Percentiles rank a stretch among this genome's conserved stretches.
phyloP scores from a whole-genome alignment of 1,140 invertebrate genomes.

The Drosophila repletoides region DNA sequence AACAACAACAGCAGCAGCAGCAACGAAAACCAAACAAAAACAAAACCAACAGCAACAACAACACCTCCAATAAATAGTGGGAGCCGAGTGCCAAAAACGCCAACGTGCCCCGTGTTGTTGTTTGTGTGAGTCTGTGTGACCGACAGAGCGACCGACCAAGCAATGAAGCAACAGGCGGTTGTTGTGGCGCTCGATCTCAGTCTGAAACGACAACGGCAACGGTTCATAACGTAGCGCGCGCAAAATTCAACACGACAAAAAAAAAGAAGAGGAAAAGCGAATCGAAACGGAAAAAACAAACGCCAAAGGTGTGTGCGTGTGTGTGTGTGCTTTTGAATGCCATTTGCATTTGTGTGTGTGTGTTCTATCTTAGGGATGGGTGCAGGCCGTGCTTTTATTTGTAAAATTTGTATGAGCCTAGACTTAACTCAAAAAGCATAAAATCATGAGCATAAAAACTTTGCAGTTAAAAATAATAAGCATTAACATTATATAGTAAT shows the following conservation, averaged over 20 bases:
- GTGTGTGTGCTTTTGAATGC: constrained; percentile 31
- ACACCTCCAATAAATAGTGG: constrained; percentile 24
- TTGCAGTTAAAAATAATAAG: too few relatives aligned
- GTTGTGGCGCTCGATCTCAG: constrained; percentile 47
- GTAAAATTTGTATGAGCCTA: too few relatives aligned
- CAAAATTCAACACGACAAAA: constrained; percentile 38
- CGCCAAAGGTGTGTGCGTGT: constrained; percentile 36
- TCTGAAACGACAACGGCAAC: constrained; percentile 54
- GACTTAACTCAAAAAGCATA: too few relatives aligned
- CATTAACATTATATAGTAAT: too few relatives aligned
- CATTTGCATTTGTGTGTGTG: constrained; percentile 8
- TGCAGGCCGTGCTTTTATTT: constrained; percentile 26
- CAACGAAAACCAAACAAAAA: too few relatives aligned
- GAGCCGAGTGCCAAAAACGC: constrained; percentile 42
- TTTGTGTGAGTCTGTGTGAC: constrained; percentile 20
- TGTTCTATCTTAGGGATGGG: too few relatives aligned
- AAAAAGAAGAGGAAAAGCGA: too few relatives aligned
- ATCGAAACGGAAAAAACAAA: constrained; percentile 41
- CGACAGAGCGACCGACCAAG: constrained; percentile 8
- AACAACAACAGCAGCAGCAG: neutral
- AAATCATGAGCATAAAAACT: too few relatives aligned
- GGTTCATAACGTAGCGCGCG: constrained; percentile 62
- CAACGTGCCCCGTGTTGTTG: constrained; percentile 16
- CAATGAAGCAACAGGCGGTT: constrained; percentile 67
- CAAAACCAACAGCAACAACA: neutral